phyloP scores from a whole-genome alignment of 37 sponge, comb jelly and placozoan genomes.

The Axinella damicornis region DNA sequence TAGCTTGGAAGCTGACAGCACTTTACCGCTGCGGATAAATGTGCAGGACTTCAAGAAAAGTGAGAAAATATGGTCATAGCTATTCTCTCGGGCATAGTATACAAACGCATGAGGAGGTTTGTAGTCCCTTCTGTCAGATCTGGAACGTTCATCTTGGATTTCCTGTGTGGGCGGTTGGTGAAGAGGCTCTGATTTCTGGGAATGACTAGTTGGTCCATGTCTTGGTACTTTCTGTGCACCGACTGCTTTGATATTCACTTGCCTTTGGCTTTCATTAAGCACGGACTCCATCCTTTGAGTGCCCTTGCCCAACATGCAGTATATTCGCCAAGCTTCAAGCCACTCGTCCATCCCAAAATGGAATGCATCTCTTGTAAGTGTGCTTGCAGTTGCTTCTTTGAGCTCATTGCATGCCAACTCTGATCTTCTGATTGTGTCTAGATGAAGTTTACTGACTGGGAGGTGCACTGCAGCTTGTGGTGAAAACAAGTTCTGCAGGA shows the following conservation, averaged over 20 bases:
- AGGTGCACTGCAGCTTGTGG: slow-evolving; percentile 14
- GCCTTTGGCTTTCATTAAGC: too few relatives aligned
- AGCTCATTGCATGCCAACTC: neutral
- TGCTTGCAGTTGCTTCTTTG: neutral
- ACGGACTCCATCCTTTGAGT: too few relatives aligned
- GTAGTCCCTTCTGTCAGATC: too few relatives aligned
- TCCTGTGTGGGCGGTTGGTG: too few relatives aligned
- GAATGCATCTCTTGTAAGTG: slow-evolving; percentile 1
- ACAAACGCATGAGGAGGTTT: neutral
- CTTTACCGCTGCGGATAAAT: neutral
- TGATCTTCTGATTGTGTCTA: neutral
- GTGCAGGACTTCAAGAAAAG: slow-evolving; percentile 18
- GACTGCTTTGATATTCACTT: too few relatives aligned
- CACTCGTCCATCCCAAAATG: slow-evolving; percentile 26
- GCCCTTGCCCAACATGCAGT: slow-evolving; percentile 27
- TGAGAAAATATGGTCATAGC: slow-evolving; percentile 8
- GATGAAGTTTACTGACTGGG: neutral
- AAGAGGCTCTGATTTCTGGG: too few relatives aligned
- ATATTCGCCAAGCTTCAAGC: slow-evolving; percentile 17
- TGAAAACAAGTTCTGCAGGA: slow-evolving; percentile 2
- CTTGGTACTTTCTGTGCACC: slow-evolving; percentile 1
- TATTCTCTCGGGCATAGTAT: neutral
- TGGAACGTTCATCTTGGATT: too few relatives aligned
- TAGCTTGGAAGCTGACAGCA: slow-evolving; percentile 15
- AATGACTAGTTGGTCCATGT: too few relatives aligned